Conservation (phyloP, 2,797 vertebrate species). For the Brachymystax lenok region DNA sequence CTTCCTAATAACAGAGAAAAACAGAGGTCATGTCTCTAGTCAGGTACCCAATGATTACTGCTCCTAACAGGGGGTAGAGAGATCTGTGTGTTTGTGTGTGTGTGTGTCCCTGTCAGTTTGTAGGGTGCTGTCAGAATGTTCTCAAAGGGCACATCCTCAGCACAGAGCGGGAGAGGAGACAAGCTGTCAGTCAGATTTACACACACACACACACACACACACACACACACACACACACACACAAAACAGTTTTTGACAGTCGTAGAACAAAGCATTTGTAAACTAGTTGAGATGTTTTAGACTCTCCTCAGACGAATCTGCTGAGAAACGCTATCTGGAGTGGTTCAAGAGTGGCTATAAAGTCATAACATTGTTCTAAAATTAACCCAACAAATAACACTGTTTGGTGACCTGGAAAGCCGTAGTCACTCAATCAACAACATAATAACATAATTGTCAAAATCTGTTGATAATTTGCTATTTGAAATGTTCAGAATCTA, state of each 20-base stretch:
- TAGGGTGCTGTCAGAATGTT: neutral
- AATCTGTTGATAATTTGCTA: neutral
- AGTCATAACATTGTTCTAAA: no score
- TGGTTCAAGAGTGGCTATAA: no score
- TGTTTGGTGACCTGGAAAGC: no score
- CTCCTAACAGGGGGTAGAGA: constrained; percentile 41
- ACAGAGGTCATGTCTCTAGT: constrained; percentile 51
- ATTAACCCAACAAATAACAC: no score
- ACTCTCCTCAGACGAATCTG: neutral
- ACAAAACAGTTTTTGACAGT: constrained; percentile 11
- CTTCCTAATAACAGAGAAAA: constrained; percentile 21
- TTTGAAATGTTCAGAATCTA: no score
- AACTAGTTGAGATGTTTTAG: neutral
- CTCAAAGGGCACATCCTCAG: neutral
- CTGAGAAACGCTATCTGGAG: no score
- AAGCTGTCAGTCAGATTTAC: neutral
- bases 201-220: constrained; percentile 15
- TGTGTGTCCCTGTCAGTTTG: neutral
- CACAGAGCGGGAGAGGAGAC: neutral
- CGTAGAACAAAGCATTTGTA: neutral
- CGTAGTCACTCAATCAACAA: neutral
- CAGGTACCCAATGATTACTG: constrained; percentile 46
- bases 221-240: constrained; percentile 13
- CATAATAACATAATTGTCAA: neutral
- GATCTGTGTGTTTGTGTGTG: constrained; percentile 14